A percentile compares a stretch with the other conserved stretches of the same genome.
Conservation (phyloP, 1,140 invertebrate species). For the Drosophila murphyi region DNA sequence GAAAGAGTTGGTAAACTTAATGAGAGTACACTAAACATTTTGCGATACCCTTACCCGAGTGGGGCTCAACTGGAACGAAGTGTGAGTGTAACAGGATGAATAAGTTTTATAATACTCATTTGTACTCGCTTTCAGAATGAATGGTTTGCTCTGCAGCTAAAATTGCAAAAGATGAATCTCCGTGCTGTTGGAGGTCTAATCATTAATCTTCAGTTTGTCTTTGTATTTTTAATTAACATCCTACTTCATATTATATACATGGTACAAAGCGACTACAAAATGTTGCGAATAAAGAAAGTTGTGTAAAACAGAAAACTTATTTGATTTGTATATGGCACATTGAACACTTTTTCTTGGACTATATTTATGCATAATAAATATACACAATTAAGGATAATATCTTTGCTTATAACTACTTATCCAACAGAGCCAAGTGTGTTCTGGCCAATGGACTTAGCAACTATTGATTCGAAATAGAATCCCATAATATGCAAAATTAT, state of each 20-base stretch:
- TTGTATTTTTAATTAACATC: slow-evolving; percentile 12
- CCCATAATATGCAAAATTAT: no score
- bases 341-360: no score
- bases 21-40: neutral
- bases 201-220: slow-evolving; percentile 30
- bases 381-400: no score
- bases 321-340: no score
- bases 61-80: slow-evolving; percentile 21
- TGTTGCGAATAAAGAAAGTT: no score
- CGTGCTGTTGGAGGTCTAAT: slow-evolving; percentile 24
- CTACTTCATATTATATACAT: slow-evolving; percentile 45
- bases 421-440: no score
- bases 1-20: neutral
- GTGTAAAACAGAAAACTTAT: slow-evolving; percentile 8
- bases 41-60: neutral
- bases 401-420: no score
- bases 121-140: slow-evolving; percentile 25
- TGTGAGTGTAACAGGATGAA: slow-evolving; percentile 24
- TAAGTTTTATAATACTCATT: neutral
- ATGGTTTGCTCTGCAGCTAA: slow-evolving; percentile 46
- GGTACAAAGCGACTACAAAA: slow-evolving; percentile 45
- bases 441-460: no score
- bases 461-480: no score
- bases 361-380: no score
- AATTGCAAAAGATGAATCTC: slow-evolving; percentile 38